Evolutionary conservation across 2,888 invertebrate genomes (phyloP), one percentile per base, ranked within the genome.

Genomic region (Metallyticus violacea): DNA sequence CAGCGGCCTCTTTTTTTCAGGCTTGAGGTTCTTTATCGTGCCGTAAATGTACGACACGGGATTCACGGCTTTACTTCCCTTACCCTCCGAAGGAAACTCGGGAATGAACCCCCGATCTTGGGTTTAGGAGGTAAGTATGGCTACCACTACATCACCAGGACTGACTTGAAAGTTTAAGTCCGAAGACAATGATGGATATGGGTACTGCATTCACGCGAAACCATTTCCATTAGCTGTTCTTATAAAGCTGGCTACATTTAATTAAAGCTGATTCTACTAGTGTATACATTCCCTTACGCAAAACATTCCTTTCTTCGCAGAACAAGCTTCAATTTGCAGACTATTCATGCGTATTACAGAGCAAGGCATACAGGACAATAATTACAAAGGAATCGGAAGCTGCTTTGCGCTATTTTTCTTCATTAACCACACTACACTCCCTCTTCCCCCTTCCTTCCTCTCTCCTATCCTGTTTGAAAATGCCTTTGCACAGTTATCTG

Each of bases 401-500:
- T 22, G 40, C 40, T 62, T 62, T 62, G 40, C 40, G 9, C 2
- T 83, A 83, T 27, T 28, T 83, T 83, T 83, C 83, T 77, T 29
- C 26, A 77, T 82, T 86, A 79, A 79, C 30, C 40, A 22, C 40
- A 62, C 40, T 22, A 62, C 40, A n/a, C n/a, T n/a, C n/a, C n/a
- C n/a, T n/a, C n/a, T n/a, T n/a, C n/a, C n/a, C n/a, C n/a, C n/a
- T n/a, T n/a, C n/a, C n/a, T n/a, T n/a, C n/a, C n/a, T 62, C 40
- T 22, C 40, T 62, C 15, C 40, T 4, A 62, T 62, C 40, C 40
- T 81, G 29, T 82, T 29, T 79, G 40, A 29, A 77, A 83, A 26
- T 86, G 87, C 85, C 85, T 86, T 87, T 86, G 85, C 82, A 86
- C 87, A 88, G 86, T 86, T 87, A 87, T 88, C 88, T 88, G 88